phyloP scores from a whole-genome alignment of 2,113 vertebrate genomes.

The Trichechus manatus region DNA sequence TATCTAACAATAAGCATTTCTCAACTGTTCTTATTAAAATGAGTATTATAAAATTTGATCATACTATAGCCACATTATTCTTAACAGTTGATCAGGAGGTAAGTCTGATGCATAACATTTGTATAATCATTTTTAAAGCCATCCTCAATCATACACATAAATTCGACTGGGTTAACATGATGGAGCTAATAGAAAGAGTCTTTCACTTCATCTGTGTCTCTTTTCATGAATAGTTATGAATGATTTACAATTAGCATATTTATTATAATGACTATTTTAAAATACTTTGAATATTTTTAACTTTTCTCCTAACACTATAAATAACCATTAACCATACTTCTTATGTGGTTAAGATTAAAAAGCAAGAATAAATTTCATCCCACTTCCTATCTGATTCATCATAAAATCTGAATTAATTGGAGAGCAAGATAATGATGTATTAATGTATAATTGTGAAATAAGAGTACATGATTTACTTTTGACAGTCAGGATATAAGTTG shows the following conservation, averaged over 20 bases:
- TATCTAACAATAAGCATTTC: conserved; percentile 11
- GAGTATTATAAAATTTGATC: conserved; percentile 8
- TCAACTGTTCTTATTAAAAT: not conserved
- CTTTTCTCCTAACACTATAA: not conserved
- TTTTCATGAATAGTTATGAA: not conserved
- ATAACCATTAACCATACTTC: not conserved
- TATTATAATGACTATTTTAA: conserved; percentile 44
- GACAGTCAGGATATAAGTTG: not conserved
- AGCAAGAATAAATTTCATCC: conserved; percentile 22
- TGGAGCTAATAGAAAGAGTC: not conserved
- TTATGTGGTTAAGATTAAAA: conserved; percentile 1
- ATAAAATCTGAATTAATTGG: conserved; percentile 22
- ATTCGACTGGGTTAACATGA: not conserved
- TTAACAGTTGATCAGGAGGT: not conserved
- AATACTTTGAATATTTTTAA: conserved; percentile 3
- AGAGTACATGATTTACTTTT: not conserved
- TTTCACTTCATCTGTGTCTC: not conserved
- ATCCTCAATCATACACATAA: not conserved
- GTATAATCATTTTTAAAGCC: not conserved
- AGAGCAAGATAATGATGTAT: not conserved
- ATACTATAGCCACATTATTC: not conserved
- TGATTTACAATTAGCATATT: conserved; percentile 22
- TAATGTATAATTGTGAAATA: not conserved
- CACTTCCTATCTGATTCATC: not conserved
- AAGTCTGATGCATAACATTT: not conserved